Evolutionary conservation across 1,140 invertebrate species (phyloP), one percentile per base, ranked within the genome.

Genomic region (Brachionus koreanus): DNA sequence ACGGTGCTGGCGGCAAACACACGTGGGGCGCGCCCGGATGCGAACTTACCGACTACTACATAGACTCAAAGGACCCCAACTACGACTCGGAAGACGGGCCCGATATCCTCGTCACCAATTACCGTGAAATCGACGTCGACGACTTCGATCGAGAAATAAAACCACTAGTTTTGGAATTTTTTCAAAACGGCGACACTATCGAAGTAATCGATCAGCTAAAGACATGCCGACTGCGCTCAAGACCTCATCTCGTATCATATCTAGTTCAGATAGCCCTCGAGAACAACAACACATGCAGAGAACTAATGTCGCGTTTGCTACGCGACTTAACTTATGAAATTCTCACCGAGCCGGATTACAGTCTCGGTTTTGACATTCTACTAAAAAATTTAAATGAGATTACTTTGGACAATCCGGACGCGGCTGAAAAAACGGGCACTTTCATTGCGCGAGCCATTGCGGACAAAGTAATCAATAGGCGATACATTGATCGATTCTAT

Each of bases 401-500:
- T 83, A 92, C 93, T 35, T 89, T 96, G 86, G 95, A 97, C 89
- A 93, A 93, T 33, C 95, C 95, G 3, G 93, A 95, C 85, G 94
- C 94, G 19, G 91, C 93, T 1, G 91, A 91, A 4, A 89, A 89
- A 85, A 86, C 5, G 25, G 94, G 93, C 83, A 95, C 95, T 89
- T 97, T 96, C 87, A 92, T 96, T 84, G 94, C 95, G 16, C 91
- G 95, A 43, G 93, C 93, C 84, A 92, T 96, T 25, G 95, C 95
- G 77, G 95, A 97, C 88, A 94, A 96, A 25, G 29, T 65, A 19
- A 29, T 46, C 19, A 83, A 2, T 1, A 13, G 42, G n/a, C 35
- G 37, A 10, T 83, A 57, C 16, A 16, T 74, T 13, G 42, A 25
- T 13, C 25, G 42, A 5, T 74, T 69, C n/a, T 74, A 46, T 37